Evolutionary conservation across 1,140 invertebrate species (phyloP), one percentile per base, ranked within the genome.

Genomic region (Drosophila grimshawi): DNA sequence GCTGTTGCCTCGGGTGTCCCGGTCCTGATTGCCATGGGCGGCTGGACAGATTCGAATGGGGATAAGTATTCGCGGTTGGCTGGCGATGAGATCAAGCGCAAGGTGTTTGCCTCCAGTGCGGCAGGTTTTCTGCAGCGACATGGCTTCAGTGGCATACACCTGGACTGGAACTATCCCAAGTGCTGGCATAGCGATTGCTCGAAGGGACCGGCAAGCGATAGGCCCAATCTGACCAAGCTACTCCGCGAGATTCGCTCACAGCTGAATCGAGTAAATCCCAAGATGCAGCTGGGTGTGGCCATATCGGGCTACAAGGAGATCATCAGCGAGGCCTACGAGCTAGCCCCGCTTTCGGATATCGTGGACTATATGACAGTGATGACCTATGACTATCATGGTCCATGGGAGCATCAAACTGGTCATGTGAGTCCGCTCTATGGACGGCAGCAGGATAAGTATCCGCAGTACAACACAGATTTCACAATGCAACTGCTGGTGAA

Each of bases 161-260:
- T 98, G 3, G 97, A 98, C 76, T 98, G 97, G 97, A 97, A 97
- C 86, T 98, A 98, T 91, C 97, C 97, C 0, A 95, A 96, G 49
- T 98, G 97, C 77, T 98, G 97, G 97, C 97, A 98, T 77, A 97
- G 96, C 81, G 95, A 97, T 82, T 98, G 97, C 89, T 95, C 95
- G 11, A 96, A 95, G 69, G 97, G 97, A 5, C 95, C 96, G 0
- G 93, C 93, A 0, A 94, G 94, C 2, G 97, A 98, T 81, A 96
- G 94, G 86, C 93, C 95, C 0, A 97, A 97, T 81, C 97, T 97
- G 70, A 95, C 95, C 2, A 95, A 95, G 92, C 92, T 98, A 2
- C 92, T 97, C 5, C 93, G 97, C 94, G 97, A 98, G 93, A 80
- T 99, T n/a, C 94, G 95, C 27, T 92, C 93, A 11, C 96, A 95